phyloP scores from a whole-genome alignment of 2,888 invertebrate genomes.

The Agrilus cyanescens region DNA sequence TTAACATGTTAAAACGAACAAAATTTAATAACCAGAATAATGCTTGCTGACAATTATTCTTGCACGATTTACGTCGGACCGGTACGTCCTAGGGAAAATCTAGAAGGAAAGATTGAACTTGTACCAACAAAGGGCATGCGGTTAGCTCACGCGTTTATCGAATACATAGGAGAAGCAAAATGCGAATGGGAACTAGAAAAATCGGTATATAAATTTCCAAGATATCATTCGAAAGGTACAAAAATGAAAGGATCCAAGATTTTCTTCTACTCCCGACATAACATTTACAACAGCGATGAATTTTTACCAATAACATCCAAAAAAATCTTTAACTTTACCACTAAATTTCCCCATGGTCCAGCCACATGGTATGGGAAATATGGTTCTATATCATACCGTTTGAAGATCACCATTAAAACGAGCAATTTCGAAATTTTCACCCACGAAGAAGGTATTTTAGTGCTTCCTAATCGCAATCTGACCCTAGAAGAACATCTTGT shows the following conservation, averaged over 20 bases:
- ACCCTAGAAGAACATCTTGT: constrained; percentile 17
- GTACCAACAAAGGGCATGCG: too few species aligned
- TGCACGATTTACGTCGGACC: too few species aligned
- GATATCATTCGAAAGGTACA: constrained; percentile 10
- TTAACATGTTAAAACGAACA: too few species aligned
- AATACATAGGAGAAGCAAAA: constrained; percentile 14
- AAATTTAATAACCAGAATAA: too few species aligned
- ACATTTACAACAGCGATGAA: constrained; percentile 13
- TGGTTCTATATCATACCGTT: constrained; percentile 18
- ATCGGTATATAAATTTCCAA: constrained; percentile 9
- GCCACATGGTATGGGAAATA: constrained; percentile 20
- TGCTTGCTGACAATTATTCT: too few species aligned
- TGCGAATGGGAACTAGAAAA: constrained; percentile 16
- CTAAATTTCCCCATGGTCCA: constrained; percentile 14
- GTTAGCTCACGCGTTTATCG: too few species aligned
- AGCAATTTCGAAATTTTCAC: constrained; percentile 3
- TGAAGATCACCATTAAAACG: constrained; percentile 6
- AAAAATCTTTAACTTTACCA: constrained; percentile 10
- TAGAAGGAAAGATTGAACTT: too few species aligned
- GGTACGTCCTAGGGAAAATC: too few species aligned
- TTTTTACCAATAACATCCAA: constrained; percentile 10
- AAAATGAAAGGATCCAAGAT: constrained; percentile 16
- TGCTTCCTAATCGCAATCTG: constrained; percentile 16
- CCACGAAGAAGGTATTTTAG: constrained; percentile 16
- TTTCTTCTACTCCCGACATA: constrained; percentile 19